These are phyloP conservation scores for Holocentrus rufus DNA, from an alignment of 2,797 vertebrate species.

Conservation along the genomic window DNA sequence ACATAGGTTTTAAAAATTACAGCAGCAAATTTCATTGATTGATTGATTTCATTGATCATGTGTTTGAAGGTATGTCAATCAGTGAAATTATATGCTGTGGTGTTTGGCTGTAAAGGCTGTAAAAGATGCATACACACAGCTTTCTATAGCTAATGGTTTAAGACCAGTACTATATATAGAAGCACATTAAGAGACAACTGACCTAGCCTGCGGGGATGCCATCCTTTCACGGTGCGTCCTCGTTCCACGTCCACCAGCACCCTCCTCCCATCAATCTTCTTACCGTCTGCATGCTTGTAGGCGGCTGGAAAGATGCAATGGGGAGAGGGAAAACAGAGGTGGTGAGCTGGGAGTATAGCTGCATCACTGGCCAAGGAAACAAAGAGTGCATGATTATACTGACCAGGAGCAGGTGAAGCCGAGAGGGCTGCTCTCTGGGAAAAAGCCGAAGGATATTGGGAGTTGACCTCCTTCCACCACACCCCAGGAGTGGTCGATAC, in stretches of 20 bases:
- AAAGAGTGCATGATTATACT: conserved; percentile 78
- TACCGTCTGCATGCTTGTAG: conserved; percentile 96
- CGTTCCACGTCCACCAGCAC: conserved; percentile 94
- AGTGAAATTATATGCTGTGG: too few relatives aligned
- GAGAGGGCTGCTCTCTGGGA: conserved; percentile 81
- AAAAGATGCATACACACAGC: too few relatives aligned
- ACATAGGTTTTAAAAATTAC: too few relatives aligned
- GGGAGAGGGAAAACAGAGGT: conserved; percentile 58
- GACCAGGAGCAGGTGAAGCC: conserved; percentile 81
- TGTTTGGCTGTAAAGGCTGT: too few relatives aligned
- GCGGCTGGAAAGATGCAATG: conserved; percentile 84
- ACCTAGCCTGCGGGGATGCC: conserved; percentile 93
- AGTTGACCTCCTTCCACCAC: conserved; percentile 79
- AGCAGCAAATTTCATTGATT: too few relatives aligned
- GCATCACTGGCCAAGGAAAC: conserved; percentile 70
- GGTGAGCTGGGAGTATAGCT: conserved; percentile 46
- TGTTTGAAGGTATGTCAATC: too few relatives aligned
- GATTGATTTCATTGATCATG: too few relatives aligned
- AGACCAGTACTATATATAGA: too few relatives aligned
- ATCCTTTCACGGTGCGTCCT: conserved; percentile 94
- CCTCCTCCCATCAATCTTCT: conserved; percentile 93
- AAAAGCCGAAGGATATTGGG: conserved; percentile 77
- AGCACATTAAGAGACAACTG: conserved; percentile 39
- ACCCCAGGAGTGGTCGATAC: conserved; percentile 58
- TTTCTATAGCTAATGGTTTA: too few relatives aligned